phyloP scores from a whole-genome alignment of 2,797 vertebrate genomes.

The Danio albolineatus region DNA sequence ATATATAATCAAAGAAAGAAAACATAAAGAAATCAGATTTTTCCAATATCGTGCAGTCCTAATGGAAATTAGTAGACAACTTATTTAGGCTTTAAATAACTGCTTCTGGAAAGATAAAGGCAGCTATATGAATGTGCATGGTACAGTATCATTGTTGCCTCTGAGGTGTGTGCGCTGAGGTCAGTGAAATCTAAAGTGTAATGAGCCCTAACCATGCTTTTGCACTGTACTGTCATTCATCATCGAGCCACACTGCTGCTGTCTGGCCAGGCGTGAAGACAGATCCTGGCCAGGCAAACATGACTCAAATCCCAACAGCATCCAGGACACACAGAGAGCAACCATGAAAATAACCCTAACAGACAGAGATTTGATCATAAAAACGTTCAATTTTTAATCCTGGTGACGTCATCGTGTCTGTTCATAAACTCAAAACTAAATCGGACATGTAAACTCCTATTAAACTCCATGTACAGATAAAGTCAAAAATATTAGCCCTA shows the following conservation, averaged over 20 bases:
- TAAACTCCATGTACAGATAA: too few relatives aligned
- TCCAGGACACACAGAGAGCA: slow-evolving; percentile 8
- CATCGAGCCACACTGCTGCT: slow-evolving; percentile 45
- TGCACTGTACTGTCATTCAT: slow-evolving; percentile 49
- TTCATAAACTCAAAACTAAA: neutral
- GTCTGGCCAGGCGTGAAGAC: slow-evolving; percentile 39
- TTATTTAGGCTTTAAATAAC: neutral
- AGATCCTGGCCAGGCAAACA: slow-evolving; percentile 40
- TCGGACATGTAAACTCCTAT: too few relatives aligned
- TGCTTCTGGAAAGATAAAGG: neutral
- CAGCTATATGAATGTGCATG: neutral
- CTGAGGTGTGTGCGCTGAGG: slow-evolving; percentile 4
- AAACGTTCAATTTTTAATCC: too few relatives aligned
- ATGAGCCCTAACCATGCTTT: slow-evolving; percentile 45
- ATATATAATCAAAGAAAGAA: too few relatives aligned
- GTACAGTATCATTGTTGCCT: slow-evolving; percentile 1
- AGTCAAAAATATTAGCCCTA: too few relatives aligned
- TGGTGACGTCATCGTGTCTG: too few relatives aligned
- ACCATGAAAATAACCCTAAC: slow-evolving; percentile 9
- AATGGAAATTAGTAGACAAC: too few relatives aligned
- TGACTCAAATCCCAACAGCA: slow-evolving; percentile 16
- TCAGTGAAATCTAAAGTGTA: slow-evolving; percentile 36
- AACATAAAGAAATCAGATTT: too few relatives aligned
- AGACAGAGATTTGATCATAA: slow-evolving; percentile 4
- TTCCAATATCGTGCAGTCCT: too few relatives aligned